A percentile compares a stretch with the other conserved stretches of the same genome.
These are phyloP conservation scores for Portunus trituberculatus DNA, from an alignment of 1,140 invertebrate species.

Conservation along the genomic window DNA sequence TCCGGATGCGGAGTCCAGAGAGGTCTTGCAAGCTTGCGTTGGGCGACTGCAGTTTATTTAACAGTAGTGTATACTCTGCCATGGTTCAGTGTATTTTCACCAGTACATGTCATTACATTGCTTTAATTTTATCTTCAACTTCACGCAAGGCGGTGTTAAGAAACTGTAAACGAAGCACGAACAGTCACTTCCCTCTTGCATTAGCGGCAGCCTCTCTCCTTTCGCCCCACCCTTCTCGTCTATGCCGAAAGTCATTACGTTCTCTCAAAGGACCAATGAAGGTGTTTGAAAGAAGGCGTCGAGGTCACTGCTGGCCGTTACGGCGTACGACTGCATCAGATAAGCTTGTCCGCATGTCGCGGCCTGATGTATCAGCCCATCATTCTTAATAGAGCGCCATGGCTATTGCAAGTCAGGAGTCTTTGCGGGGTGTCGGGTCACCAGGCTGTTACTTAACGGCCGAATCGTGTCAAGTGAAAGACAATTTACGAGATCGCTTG, in stretches of 20 bases:
- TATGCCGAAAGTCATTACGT: not conserved
- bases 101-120: not conserved
- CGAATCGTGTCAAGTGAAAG: not conserved
- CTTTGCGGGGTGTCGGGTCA: not conserved
- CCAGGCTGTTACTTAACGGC: not conserved
- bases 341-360: not conserved
- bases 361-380: not conserved
- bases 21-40: not conserved
- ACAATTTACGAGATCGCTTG: not conserved
- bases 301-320: not conserved
- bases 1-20: not conserved
- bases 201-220: not conserved
- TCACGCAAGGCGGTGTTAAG: too few species aligned
- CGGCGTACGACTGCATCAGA: not conserved
- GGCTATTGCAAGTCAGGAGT: not conserved
- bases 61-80: not conserved
- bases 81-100: not conserved
- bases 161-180: not conserved
- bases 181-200: not conserved
- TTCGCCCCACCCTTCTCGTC: not conserved
- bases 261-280: constrained; percentile 5
- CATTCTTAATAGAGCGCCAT: not conserved
- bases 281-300: not conserved
- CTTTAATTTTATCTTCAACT: too few species aligned
- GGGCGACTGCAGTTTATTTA: not conserved